phyloP scores from a whole-genome alignment of 2,797 vertebrate genomes.

The Pygocentrus nattereri region DNA sequence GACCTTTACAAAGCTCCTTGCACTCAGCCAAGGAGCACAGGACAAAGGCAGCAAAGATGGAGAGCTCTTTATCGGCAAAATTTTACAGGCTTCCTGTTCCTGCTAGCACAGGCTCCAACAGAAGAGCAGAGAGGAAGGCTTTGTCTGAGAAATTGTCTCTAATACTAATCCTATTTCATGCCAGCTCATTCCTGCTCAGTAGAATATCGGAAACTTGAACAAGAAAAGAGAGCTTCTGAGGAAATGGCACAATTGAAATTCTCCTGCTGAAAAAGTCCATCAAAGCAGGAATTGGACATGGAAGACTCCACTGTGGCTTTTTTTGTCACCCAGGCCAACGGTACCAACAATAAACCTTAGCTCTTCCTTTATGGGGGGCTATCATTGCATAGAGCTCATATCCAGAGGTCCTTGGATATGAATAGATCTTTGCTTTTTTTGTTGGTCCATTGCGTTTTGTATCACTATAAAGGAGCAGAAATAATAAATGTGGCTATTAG shows the following conservation, averaged over 20 bases:
- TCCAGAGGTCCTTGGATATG: neutral
- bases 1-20: constrained; percentile 46
- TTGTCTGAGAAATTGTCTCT: constrained; percentile 74
- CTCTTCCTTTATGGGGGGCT: constrained; percentile 11
- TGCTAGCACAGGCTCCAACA: constrained; percentile 55
- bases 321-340: constrained; percentile 52
- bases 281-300: constrained; percentile 67
- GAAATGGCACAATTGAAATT: constrained; percentile 70
- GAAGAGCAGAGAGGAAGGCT: constrained; percentile 55
- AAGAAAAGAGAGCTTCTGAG: constrained; percentile 55
- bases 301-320: constrained; percentile 58
- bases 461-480: neutral
- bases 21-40: constrained; percentile 21
- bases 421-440: neutral
- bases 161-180: constrained; percentile 78
- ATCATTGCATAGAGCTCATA: neutral
- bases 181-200: constrained; percentile 69
- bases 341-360: constrained; percentile 3
- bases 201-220: constrained; percentile 68
- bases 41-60: constrained; percentile 46
- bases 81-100: constrained; percentile 46
- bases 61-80: constrained; percentile 59
- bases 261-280: constrained; percentile 63
- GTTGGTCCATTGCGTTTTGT: neutral
- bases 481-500: constrained; percentile 26